A percentile compares a stretch with the other conserved stretches of the same genome.
phyloP scores from a whole-genome alignment of 2,888 invertebrate genomes.

The Drosophila paucipuncta region DNA sequence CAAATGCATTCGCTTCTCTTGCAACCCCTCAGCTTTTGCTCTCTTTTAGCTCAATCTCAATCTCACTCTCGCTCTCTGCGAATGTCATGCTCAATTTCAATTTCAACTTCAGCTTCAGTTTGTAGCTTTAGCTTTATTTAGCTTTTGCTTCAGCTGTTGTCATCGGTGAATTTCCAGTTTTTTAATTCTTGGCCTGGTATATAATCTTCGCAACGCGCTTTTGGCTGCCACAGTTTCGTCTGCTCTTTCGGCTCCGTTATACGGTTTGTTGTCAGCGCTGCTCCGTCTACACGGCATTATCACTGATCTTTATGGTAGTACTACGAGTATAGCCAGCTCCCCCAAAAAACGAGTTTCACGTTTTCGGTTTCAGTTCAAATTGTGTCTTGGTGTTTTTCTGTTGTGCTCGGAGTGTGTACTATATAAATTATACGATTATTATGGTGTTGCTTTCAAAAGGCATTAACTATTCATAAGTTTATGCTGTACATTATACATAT shows the following conservation, averaged over 20 bases:
- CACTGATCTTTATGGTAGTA: conserved; percentile 6
- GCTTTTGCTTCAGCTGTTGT: conserved; percentile 39
- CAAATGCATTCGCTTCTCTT: conserved; percentile 53
- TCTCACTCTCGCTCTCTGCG: conserved; percentile 36
- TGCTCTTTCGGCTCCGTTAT: conserved; percentile 65
- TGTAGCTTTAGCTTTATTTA: conserved; percentile 21
- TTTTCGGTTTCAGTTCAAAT: conserved; percentile 40
- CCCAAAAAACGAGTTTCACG: conserved; percentile 64
- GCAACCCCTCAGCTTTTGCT: conserved; percentile 40
- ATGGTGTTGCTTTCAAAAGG: conserved; percentile 32
- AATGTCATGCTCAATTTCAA: conserved; percentile 77
- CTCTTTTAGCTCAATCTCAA: conserved; percentile 7
- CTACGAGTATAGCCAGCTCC: conserved; percentile 1
- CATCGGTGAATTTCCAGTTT: conserved; percentile 55
- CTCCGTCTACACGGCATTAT: conserved; percentile 23
- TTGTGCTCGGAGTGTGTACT: conserved; percentile 65
- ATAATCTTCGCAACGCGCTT: conserved; percentile 68
- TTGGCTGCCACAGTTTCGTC: conserved; percentile 75
- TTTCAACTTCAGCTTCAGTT: conserved; percentile 48
- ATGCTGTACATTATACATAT: conserved; percentile 17
- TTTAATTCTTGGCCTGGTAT: conserved; percentile 73
- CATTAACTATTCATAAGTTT: conserved; percentile 65
- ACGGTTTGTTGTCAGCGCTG: conserved; percentile 46
- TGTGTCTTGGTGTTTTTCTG: conserved; percentile 30
- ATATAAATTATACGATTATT: conserved; percentile 58